These are phyloP conservation scores for Sinocyclocheilus grahami DNA, from an alignment of 2,113 vertebrate genomes.

Conservation along the genomic window DNA sequence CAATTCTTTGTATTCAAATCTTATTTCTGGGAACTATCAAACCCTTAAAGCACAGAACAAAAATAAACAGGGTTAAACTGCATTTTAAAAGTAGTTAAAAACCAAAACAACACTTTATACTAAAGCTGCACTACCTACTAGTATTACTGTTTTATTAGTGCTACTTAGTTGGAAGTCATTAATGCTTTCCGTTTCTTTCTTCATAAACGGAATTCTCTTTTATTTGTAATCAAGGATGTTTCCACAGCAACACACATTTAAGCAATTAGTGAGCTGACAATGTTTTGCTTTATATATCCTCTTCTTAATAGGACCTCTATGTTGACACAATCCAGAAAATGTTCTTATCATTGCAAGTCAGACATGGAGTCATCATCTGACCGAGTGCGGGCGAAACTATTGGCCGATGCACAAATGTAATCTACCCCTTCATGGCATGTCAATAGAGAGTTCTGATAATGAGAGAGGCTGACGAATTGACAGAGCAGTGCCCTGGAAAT, in stretches of 20 bases:
- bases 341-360: not conserved
- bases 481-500: conserved; percentile 27
- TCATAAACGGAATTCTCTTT: not conserved
- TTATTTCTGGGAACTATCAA: not conserved
- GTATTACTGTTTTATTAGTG: not conserved
- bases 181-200: not conserved
- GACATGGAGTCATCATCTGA: not conserved
- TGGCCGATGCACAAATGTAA: conserved; percentile 34
- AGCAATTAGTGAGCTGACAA: not conserved
- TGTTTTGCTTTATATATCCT: not conserved
- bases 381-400: not conserved
- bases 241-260: conserved; percentile 27
- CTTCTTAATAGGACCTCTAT: conserved; percentile 11
- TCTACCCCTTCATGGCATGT: not conserved
- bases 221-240: not conserved
- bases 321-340: not conserved
- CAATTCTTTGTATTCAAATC: not conserved
- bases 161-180: not conserved
- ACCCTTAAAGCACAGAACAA: not conserved
- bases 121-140: not conserved
- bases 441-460: conserved; percentile 32
- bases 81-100: not conserved
- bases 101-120: not conserved
- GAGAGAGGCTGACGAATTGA: conserved; percentile 29
- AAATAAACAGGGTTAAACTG: not conserved